Evolutionary conservation across 2,113 vertebrate species (phyloP), one percentile per base, ranked within the genome.

Genomic region (Carassius carassius): DNA sequence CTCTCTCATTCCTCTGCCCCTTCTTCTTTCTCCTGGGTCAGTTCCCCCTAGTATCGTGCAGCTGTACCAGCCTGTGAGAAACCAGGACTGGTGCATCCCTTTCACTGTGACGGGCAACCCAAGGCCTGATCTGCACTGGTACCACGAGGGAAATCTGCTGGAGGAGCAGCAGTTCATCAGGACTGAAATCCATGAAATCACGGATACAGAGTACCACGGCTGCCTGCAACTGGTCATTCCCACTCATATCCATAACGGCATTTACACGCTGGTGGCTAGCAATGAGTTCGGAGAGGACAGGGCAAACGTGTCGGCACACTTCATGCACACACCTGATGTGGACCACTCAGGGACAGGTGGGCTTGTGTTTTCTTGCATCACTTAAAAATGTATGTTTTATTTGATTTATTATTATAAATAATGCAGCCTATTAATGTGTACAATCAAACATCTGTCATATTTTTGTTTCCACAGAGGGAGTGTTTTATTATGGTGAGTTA

Each of bases 1-100:
- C 77, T 88, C 83, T 86, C 73, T 77, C 80, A 49, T 79, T 89
- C 72, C 84, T 90, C 88, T 82, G 85, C 84, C 76, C 83, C 44
- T 83, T 84, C 65, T 21, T 90, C 86, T 94, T 91, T 95, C 93
- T 92, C 91, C 93, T 91, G 67, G 92, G 93, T 88, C 91, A 99
- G 98, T 99, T 94, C 94, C 96, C 88, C 97, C 98, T 91, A 96
- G 93, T 90, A 97, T 99, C 90, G 94, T 96, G 56, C 94, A 97
- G 91, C 96, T 99, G 90, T 93, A 96, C 89, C 89, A 88, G 91
- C 96, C 98, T 3, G 93, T 94, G 89, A 93, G 91, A 74, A 95
- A 96, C 93, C 97, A 98, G 91, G 96, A 98, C 92, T 99, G 98
- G 98, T 99, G 98, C 93, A 99, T 99, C 90, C 97, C 97, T 70